Evolutionary conservation across 2,888 invertebrate genomes (phyloP).

Genomic region (Andrena haemorrhoa): DNA sequence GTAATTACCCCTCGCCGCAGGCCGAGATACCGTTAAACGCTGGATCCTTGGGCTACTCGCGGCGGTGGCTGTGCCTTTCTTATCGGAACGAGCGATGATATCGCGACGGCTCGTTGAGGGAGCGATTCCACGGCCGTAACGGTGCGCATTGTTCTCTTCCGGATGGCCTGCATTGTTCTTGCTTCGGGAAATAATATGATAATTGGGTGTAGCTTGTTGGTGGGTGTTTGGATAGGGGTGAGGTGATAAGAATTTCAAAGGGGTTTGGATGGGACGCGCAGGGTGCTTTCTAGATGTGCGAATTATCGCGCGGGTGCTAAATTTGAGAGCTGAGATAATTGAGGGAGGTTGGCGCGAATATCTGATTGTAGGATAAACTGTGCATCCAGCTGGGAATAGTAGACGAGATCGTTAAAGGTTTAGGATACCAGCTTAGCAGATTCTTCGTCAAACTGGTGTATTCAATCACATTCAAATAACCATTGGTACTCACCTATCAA

Average conservation of each 20-base stretch:
- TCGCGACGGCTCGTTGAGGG: conserved; percentile 33
- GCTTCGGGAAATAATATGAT: conserved; percentile 35
- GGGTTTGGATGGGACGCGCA: not conserved
- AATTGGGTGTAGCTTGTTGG: conserved; percentile 21
- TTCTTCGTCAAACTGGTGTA: not conserved
- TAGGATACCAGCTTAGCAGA: not conserved
- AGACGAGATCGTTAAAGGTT: too few relatives aligned
- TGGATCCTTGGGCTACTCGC: not conserved
- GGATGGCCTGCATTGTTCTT: conserved; percentile 8
- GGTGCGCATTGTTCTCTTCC: not conserved
- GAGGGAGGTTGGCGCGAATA: too few relatives aligned
- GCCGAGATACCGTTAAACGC: conserved; percentile 44
- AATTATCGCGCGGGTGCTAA: too few relatives aligned
- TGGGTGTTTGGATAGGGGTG: not conserved
- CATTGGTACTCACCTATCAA: not conserved
- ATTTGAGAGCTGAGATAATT: too few relatives aligned
- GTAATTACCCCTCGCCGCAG: conserved; percentile 56
- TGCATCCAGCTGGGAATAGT: too few relatives aligned
- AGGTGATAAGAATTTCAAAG: not conserved
- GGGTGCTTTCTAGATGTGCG: too few relatives aligned
- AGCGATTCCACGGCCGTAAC: not conserved
- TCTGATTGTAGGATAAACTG: too few relatives aligned
- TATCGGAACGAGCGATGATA: conserved; percentile 31
- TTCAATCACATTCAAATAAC: not conserved
- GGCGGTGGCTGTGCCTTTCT: conserved; percentile 5